Conservation (phyloP, 2,888 invertebrate species). For the Thera britannica region DNA sequence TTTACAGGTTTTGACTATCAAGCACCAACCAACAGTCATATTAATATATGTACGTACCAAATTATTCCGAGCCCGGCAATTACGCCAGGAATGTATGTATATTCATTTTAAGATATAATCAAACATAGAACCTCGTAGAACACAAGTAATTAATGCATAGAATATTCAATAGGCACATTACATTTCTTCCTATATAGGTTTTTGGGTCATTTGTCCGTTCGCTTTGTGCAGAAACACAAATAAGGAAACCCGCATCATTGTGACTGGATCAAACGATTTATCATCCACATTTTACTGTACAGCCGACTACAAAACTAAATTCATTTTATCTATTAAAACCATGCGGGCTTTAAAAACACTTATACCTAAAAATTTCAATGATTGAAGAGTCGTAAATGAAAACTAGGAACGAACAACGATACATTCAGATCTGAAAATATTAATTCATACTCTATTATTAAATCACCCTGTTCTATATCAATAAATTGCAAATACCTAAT, state of each 20-base stretch:
- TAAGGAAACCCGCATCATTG: conserved; percentile 60
- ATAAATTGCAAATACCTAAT: too few species aligned
- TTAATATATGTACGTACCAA: conserved; percentile 16
- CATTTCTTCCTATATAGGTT: conserved; percentile 47
- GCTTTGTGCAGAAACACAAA: conserved; percentile 52
- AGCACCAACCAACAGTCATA: conserved; percentile 15
- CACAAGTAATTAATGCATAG: conserved; percentile 28
- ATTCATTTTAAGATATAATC: conserved; percentile 33
- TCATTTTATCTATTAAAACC: too few species aligned
- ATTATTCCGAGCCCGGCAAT: conserved; percentile 27
- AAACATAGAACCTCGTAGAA: conserved; percentile 10
- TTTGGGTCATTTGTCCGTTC: conserved; percentile 44
- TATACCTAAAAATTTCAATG: too few species aligned
- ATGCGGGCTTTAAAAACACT: too few species aligned
- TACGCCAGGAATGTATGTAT: conserved; percentile 23
- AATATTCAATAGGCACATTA: conserved; percentile 42
- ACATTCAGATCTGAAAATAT: too few species aligned
- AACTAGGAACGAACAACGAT: too few species aligned
- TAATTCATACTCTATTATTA: too few species aligned
- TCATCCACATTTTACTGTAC: conserved; percentile 29
- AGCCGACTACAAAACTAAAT: neutral
- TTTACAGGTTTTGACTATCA: conserved; percentile 24
- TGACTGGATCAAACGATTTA: conserved; percentile 60
- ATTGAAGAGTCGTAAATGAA: too few species aligned
- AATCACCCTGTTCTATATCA: too few species aligned